Base-by-base conservation (phyloP, 2,888 invertebrate species). In the Laspeyria flexula region DNA sequence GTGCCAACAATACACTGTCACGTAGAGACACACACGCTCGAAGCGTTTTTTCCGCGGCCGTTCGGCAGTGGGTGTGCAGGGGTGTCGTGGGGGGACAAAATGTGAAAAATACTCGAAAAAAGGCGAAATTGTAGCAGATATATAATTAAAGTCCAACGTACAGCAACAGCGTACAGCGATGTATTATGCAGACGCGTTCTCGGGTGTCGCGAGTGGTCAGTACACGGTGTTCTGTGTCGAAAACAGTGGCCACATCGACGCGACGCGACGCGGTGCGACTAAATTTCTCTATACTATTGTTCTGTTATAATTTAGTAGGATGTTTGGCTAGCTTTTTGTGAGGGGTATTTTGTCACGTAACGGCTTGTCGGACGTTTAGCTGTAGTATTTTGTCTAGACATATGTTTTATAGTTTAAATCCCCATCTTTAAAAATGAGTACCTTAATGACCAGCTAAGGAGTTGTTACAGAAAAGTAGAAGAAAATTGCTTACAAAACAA, bases 71-170 rank as follows among this genome's bases (percentile, higher is more conserved):
- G 83, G 80, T 75, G 82, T 71, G 75, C 45, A 42, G 77, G 85
- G 79, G 81, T 79, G 82, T 80, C 69, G 65, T 67, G 71, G 86
- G 88, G 49, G 81, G 83, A 78, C 77, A 85, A 91, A 91, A 91
- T 91, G 92, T 92, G 92, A 92, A 92, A 92, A 93, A 93, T 92
- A 92, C 92, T 91, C 92, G 90, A 92, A 93, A 93, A 93, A 93
- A 92, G 90, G 87, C 88, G 86, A 91, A 92, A 91, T 91, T 91
- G 92, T 91, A 90, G 90, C 92, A 92, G 91, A 92, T 92, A 92
- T 92, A 92, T 91, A 92, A 92, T 92, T 92, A 92, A 92, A 91
- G 90, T 81, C 88, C 84, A 76, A 81, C 86, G 88, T 90, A 90
- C 88, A 88, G 88, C 77, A 81, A 79, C 86, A 79, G 80, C 83